phyloP scores from a whole-genome alignment of 2,888 invertebrate species.

The Drosophila ustulata region DNA sequence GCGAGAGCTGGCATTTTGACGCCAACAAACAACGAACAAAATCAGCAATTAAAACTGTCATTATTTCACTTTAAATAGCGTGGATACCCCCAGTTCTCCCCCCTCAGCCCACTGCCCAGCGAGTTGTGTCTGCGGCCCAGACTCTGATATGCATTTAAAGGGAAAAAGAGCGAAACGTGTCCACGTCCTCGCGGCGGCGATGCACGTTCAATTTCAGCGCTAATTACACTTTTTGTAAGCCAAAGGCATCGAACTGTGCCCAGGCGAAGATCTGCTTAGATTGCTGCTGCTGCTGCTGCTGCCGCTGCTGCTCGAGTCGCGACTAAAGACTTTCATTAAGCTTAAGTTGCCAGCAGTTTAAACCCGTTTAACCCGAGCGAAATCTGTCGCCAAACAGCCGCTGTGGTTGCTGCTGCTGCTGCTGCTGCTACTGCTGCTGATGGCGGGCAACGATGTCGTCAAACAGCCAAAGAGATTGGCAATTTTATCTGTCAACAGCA shows the following conservation, averaged over 20 bases:
- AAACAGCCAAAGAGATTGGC: slow-evolving; percentile 63
- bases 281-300: slow-evolving; percentile 53
- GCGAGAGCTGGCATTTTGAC: slow-evolving; percentile 67
- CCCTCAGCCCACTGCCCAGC: background rate
- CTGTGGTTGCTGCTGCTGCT: background rate
- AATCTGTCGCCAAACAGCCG: slow-evolving; percentile 65
- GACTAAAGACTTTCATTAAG: slow-evolving; percentile 79
- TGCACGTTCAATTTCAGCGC: slow-evolving; percentile 80
- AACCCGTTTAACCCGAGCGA: slow-evolving; percentile 76
- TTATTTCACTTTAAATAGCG: slow-evolving; percentile 75
- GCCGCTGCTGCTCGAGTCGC: slow-evolving; percentile 34
- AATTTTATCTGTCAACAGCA: slow-evolving; percentile 81
- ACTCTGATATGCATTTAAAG: slow-evolving; percentile 79
- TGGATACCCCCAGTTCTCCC: slow-evolving; percentile 31
- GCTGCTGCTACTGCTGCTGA: no score
- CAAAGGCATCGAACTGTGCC: slow-evolving; percentile 55
- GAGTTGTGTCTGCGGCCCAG: slow-evolving; percentile 32
- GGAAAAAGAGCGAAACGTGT: slow-evolving; percentile 79
- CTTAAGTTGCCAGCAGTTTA: slow-evolving; percentile 74
- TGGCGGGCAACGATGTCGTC: slow-evolving; percentile 38
- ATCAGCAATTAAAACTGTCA: slow-evolving; percentile 79
- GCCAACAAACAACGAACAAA: slow-evolving; percentile 70
- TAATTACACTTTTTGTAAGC: slow-evolving; percentile 83
- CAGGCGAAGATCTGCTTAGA: slow-evolving; percentile 66
- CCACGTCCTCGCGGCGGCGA: slow-evolving; percentile 55